Conservation (phyloP, 2,797 vertebrate genomes). For the Argentina silus region DNA sequence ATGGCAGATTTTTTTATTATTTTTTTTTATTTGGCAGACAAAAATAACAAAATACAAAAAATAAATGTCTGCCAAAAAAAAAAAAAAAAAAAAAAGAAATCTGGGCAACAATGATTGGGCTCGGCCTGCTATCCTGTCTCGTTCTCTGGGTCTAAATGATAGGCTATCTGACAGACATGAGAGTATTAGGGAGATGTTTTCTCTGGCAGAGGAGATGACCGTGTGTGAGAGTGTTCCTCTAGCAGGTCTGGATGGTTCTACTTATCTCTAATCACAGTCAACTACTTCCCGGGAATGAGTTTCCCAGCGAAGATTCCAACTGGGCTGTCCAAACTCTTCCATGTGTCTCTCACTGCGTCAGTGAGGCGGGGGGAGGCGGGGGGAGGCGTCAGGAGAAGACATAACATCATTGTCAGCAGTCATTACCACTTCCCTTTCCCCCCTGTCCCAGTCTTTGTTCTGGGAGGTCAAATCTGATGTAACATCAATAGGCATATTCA, state of each 20-base stretch:
- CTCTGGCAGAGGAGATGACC: conserved; percentile 13
- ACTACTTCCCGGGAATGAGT: conserved; percentile 45
- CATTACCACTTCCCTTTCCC: conserved; percentile 64
- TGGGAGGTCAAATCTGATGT: conserved; percentile 57
- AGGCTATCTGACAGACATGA: conserved; percentile 15
- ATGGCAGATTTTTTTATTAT: too few species aligned
- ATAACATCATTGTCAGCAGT: conserved; percentile 61
- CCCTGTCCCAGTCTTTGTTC: conserved; percentile 49
- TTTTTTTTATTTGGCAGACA: too few species aligned
- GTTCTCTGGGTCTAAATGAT: too few species aligned
- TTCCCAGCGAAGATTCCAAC: conserved; percentile 57
- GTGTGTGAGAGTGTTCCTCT: conserved; percentile 26
- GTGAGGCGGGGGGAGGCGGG: conserved; percentile 31
- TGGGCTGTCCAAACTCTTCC: conserved; percentile 51
- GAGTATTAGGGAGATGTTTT: conserved; percentile 31
- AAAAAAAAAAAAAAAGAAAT: conserved; percentile 1
- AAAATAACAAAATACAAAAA: too few species aligned
- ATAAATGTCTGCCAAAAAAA: background rate
- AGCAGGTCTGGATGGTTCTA: conserved; percentile 47
- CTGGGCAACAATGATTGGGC: too few species aligned
- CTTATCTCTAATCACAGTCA: conserved; percentile 68
- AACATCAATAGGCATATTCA: conserved; percentile 65
- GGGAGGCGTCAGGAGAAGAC: conserved; percentile 37
- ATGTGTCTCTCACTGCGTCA: conserved; percentile 41
- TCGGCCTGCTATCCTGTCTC: too few species aligned